phyloP scores from a whole-genome alignment of 2,113 vertebrate species.

The Corythoichthys intestinalis region DNA sequence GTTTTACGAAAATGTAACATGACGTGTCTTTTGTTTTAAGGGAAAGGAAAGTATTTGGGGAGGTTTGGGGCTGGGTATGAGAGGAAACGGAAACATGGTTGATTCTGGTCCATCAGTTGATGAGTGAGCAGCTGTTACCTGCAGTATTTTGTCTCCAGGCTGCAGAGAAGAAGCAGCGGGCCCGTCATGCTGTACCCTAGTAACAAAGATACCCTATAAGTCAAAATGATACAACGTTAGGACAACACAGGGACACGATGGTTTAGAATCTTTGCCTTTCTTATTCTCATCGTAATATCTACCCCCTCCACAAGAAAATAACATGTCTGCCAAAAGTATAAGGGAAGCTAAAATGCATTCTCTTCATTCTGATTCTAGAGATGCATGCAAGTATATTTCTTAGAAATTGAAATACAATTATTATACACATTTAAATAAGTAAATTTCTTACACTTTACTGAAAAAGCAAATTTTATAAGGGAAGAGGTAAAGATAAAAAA shows the following conservation, averaged over 20 bases:
- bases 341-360: constrained; percentile 27
- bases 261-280: constrained; percentile 83
- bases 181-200: constrained; percentile 99
- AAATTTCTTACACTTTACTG: not conserved
- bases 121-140: constrained; percentile 75
- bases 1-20: not conserved
- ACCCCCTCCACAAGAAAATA: constrained; percentile 25
- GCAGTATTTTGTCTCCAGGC: constrained; percentile 97
- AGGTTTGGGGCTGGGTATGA: not conserved
- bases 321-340: constrained; percentile 31
- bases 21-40: not conserved
- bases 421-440: not conserved
- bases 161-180: constrained; percentile 87
- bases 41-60: constrained; percentile 6
- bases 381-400: constrained; percentile 29
- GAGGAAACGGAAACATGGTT: constrained; percentile 16
- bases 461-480: constrained; percentile 7
- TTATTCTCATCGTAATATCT: constrained; percentile 46
- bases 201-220: constrained; percentile 99
- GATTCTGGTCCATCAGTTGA: constrained; percentile 22
- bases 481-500: constrained; percentile 27
- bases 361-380: constrained; percentile 40
- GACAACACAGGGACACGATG: constrained; percentile 80
- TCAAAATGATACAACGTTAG: constrained; percentile 99
- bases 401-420: not conserved